These are phyloP conservation scores for Lypha dubia DNA, from an alignment of 2,888 invertebrate species.

Conservation along the genomic window DNA sequence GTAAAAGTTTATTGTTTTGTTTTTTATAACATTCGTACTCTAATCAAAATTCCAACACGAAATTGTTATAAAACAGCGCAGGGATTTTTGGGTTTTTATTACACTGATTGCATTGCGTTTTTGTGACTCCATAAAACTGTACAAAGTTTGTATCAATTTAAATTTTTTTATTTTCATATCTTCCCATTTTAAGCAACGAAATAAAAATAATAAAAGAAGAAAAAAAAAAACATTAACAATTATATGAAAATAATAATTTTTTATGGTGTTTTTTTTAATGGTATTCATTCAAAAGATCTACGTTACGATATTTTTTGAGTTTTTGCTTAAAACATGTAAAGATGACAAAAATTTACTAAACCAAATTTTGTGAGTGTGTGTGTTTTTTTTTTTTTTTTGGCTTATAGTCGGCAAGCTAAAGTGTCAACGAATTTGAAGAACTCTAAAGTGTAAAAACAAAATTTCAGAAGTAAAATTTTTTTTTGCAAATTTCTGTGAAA, in stretches of 20 bases:
- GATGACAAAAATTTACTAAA: constrained; percentile 3
- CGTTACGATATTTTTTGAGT: constrained; percentile 40
- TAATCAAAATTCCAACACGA: constrained; percentile 74
- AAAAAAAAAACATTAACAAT: constrained; percentile 37
- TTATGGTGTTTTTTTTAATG: constrained; percentile 36
- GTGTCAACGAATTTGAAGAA: not conserved
- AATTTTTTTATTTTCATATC: constrained; percentile 36
- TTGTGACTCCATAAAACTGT: constrained; percentile 15
- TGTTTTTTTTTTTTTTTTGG: not conserved
- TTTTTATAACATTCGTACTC: constrained; percentile 59
- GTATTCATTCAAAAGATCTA: constrained; percentile 38
- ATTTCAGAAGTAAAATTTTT: too few relatives aligned
- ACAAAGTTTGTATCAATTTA: constrained; percentile 3
- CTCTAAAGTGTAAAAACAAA: not conserved
- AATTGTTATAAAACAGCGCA: constrained; percentile 18
- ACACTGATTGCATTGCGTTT: not conserved
- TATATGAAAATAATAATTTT: constrained; percentile 41
- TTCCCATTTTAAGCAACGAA: not conserved
- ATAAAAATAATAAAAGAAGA: not conserved
- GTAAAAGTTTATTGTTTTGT: constrained; percentile 70
- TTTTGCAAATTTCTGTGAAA: too few relatives aligned
- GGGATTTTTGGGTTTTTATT: constrained; percentile 8
- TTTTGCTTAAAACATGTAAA: not conserved
- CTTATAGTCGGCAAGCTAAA: not conserved
- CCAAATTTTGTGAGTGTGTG: not conserved